Base-by-base conservation (phyloP, 2,113 vertebrate genomes). In the Prinia subflava region DNA sequence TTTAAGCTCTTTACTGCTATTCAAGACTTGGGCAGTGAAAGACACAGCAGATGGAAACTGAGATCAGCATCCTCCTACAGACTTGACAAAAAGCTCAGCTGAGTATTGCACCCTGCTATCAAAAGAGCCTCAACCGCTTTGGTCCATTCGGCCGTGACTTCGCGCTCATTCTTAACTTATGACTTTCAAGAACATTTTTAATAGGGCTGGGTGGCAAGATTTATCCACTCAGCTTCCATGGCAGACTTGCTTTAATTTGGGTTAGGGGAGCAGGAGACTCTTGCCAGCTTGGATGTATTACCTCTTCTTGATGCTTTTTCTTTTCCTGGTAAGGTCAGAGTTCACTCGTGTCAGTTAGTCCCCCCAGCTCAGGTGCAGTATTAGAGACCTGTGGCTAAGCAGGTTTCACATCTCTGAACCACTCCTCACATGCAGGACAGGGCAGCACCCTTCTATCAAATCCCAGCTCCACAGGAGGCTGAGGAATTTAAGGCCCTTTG, bases 321-420 rank as follows among this genome's bases (percentile, higher is more conserved):
- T 84, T 86, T 41, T 22, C 42, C 50, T 59, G n/a, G 22, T 82
- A 39, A 82, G 50, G 87, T 53, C 67, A 57, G 65, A 69, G 52
- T 46, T 89, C 53, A 22, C 17, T 6, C 1, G 1, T 70, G 41
- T 14, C 64, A 35, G 33, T 70, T 19, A 49, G 59, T 23, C 1
- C n/a, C n/a, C 33, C 63, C 64, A 73, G 83, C 95, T 95, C 94
- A 83, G 86, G 86, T 70, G 68, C 93, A 81, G 89, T 76, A 39
- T 81, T 76, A 77, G 70, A 82, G 62, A 37, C 21, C 67, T 2
- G 9, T 33, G 82, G 71, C 59, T 17, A 25, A 68, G 69, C 62
- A 74, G 83, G 39, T 39, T 57, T 95, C 12, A 33, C 35, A 6
- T 25, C 21, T 71, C 71, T 33, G 27, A 77, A 57, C 75, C 83